Evolutionary conservation across 1,140 invertebrate species (phyloP), one percentile per base, ranked within the genome.

Genomic region (Brachionus sp.): DNA sequence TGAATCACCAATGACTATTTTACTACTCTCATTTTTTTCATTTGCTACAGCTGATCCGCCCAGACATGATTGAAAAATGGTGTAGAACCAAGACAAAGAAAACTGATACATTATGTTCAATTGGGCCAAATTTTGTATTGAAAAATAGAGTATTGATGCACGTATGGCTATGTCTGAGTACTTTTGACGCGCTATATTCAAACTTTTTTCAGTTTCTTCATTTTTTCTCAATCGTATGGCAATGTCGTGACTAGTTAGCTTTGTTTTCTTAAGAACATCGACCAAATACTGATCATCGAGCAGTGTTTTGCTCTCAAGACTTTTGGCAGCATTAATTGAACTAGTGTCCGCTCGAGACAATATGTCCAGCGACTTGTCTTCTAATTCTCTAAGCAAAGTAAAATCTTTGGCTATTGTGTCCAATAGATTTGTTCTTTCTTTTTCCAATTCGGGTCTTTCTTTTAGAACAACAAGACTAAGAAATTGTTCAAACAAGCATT

Each of bases 31-130:
- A 19, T 35, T 19, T 62, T 37, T 53, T 10, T 78, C 42, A 19
- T 33, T 44, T 25, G 19, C 10, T 19, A 6, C 29, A 6, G 13
- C 42, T 16, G 50, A 57, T 23, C 62, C 77, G 10, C 77, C 77
- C 53, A 42, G 77, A 66, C 42, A 75, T 12, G 57, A 46, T 37
- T 86, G 53, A 83, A 89, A 89, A 84, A 88, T 88, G 46, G 85
- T 85, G 66, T 87, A 86, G 85, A 89, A 89, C 88, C 88, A 89
- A 23, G 85, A 84, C 12, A 89, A 84, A 6, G 88, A 89, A 84
- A 88, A 89, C 85, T 89, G 88, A 84, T 89, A 89, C 88, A 89
- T 89, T 39, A 87, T 86, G 83, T 89, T 87, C 29, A 89, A 86
- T 33, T 83, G 86, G 37, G 87, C 85, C 50, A 89, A 85, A 82